Evolutionary conservation across 2,888 invertebrate genomes (phyloP), one percentile per base, ranked within the genome.

Genomic region (Steinernema scapterisci): DNA sequence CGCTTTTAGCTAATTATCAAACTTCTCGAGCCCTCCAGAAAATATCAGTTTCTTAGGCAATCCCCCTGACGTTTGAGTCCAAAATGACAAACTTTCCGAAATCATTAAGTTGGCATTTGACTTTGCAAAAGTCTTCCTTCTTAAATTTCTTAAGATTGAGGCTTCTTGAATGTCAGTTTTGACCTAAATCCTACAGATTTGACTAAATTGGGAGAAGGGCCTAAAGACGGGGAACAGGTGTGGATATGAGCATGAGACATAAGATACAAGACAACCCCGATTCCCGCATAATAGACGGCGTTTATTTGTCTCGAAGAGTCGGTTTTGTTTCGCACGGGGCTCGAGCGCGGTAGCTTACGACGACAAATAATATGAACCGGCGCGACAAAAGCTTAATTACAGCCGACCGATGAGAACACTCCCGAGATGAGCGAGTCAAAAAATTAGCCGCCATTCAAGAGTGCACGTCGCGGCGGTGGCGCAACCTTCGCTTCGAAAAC

Each of bases 371-470:
- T 63, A 63, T 31, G 31, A 31, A 19, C 63, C 16, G n/a, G 27
- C 27, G 27, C 27, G 63, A 31, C 16, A 25, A 31, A 63, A 27
- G 63, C 31, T 63, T 63, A 63, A 63, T 63, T 63, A 31, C 63
- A 31, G 19, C 38, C 31, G 31, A 2, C 31, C 63, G 31, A 52
- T 1, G 11, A 52, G 52, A 52, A 52, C 52, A 23, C 27, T 16
- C 11, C 13, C 63, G 16, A n/a, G n/a, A 6, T 25, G 31, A 63
- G 16, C 27, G 25, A 31, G 31, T 11, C 31, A 16, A 63, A 63
- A 63, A 63, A 63, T 63, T 63, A 63, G 38, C 2, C 25, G 1
- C 63, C 16, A 63, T 63, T 63, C 63, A 63, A 38, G 63, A 63
- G 63, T 27, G 25, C 54, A 54, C 23, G 21, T 38, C 38, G 38